Percentiles rank a stretch among this genome's conserved stretches.
phyloP scores from a whole-genome alignment of 2,113 vertebrate species.

The Paralichthys olivaceus region DNA sequence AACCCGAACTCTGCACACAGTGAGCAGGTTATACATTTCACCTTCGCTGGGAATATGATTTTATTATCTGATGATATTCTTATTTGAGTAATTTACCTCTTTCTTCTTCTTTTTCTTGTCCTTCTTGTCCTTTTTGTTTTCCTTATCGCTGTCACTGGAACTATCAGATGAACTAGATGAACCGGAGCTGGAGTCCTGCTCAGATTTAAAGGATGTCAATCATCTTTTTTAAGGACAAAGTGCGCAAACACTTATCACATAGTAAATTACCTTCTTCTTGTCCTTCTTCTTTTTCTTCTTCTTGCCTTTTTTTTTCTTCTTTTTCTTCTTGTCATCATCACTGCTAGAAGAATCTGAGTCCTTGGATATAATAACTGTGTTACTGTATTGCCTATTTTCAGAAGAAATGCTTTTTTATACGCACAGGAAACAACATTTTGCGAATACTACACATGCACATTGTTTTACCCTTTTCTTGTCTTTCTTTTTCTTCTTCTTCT shows the following conservation, averaged over 20 bases:
- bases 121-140: slow-evolving; percentile 58
- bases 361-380: slow-evolving; percentile 24
- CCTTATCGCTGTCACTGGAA: slow-evolving; percentile 38
- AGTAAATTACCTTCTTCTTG: slow-evolving; percentile 55
- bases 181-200: slow-evolving; percentile 57
- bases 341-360: slow-evolving; percentile 56
- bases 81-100: slow-evolving; percentile 13
- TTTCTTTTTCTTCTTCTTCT: slow-evolving; percentile 71
- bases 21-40: background rate
- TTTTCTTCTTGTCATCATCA: slow-evolving; percentile 68
- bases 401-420: background rate
- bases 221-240: background rate
- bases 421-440: background rate
- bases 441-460: background rate
- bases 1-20: slow-evolving; percentile 29
- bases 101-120: slow-evolving; percentile 42
- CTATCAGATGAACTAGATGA: slow-evolving; percentile 46
- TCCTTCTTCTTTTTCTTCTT: slow-evolving; percentile 62
- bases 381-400: background rate
- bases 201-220: slow-evolving; percentile 13
- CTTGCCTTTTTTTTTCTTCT: slow-evolving; percentile 52
- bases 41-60: background rate
- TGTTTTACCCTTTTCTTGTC: slow-evolving; percentile 65
- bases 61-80: background rate
- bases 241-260: background rate